Base-by-base conservation (phyloP, 2,797 vertebrate genomes). In the Natrix natrix region DNA sequence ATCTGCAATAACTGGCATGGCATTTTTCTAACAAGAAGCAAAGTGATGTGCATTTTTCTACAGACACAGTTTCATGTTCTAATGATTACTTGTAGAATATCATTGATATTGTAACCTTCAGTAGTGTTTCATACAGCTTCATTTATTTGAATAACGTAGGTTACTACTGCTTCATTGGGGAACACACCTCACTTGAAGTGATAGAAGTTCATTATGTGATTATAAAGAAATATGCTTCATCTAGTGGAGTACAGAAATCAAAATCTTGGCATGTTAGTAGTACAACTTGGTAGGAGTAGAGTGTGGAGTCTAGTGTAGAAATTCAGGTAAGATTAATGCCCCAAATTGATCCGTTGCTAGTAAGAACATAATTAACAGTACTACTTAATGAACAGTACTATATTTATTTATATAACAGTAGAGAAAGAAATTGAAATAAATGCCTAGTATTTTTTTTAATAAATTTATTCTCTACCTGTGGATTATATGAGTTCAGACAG, bases 11-110 rank as follows among this genome's bases (percentile, higher is more conserved):
- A 66, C 12, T 83, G 26, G 37, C 26, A 52, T 26, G 37, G 88
- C 60, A 55, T 90, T 90, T 92, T 90, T 87, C 78, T 90, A 90
- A 28, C 78, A 90, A 89, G 88, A 86, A 93, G 86, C 43, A 91
- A 88, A 66, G 28, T 86, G 90, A 59, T 89, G 56, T 91, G 52
- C 91, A 59, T 89, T 74, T 91, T 91, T 48, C 56, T 16, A 56
- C 48, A 91, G 66, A 91, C 90, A 86, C 32, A 59, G 17, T 20
- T 63, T 13, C 28, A 66, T 10, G 12, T 66, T 28, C 61, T 22
- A 74, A 74, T 32, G 69, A 74, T 37, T 74, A 74, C n/a, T n/a
- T 74, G 32, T 74, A 61, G 20, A 92, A 74, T 86, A 54, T 86
- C 17, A 61, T n/a, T 57, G n/a, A 61, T 63, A 92, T 13, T 52